Evolutionary conservation across 2,797 vertebrate species (phyloP), one percentile per base, ranked within the genome.

Genomic region (Acrossocheilus wenchowensis): DNA sequence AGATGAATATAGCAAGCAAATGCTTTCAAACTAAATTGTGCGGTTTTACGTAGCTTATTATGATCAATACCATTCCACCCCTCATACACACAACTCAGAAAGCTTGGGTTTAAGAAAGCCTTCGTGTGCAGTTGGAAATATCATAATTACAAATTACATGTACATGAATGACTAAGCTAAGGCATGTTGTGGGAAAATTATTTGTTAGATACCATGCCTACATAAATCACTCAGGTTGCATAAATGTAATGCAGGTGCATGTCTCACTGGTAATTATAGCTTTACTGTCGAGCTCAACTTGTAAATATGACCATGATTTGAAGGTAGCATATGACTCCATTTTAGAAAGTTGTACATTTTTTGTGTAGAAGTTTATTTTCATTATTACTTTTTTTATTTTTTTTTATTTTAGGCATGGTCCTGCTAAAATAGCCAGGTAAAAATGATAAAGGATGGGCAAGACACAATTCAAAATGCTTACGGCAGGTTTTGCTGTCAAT

Each of bases 391-490:
- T 0, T 2, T 17, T 34, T 60, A 23, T 52, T 1, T 19, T 19
- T 52, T 50, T 23, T 45, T 74, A 0, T 62, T 75, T 36, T 64
- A 66, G 43, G 54, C 23, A 48, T 34, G 60, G 26, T 17, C 39
- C 21, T 50, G 11, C 19, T 48, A 23, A 45, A 41, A 17, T 17
- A 5, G 43, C 6, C 15, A 21, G 30, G 26, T 19, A 39, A 4
- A 34, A 50, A 78, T 64, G 19, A 60, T 68, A 23, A 62, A 62
- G 34, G 11, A 4, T 9, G 7, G 19, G 15, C 2, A 41, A 72
- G n/a, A 50, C 19, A 80, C 57, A 36, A 68, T 74, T 52, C 26
- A 60, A 85, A 60, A 72, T 85, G 57, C 81, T 77, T 57, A 85
- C 21, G 75, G 75, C 83, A 81, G 48, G 19, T 72, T 54, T 77